Percentiles rank a stretch among this genome's conserved stretches.
phyloP scores from a whole-genome alignment of 2,888 invertebrate species.

The Platycheirus rosarum region DNA sequence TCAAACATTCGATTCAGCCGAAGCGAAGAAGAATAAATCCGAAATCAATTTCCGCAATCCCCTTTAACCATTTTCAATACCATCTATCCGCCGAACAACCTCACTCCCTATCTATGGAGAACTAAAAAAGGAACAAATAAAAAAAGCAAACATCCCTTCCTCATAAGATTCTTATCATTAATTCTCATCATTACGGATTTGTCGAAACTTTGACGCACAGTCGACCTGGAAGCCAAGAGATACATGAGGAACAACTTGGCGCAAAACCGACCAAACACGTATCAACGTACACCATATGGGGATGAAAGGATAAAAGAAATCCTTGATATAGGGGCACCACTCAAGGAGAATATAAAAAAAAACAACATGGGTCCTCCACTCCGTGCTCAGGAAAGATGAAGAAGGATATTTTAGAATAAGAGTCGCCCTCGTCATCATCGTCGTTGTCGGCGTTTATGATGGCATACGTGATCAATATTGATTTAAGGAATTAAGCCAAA shows the following conservation, averaged over 20 bases:
- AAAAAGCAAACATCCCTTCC: neutral
- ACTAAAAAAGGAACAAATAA: neutral
- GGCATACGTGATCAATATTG: conserved; percentile 70
- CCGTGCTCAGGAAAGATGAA: neutral
- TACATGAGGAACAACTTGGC: conserved; percentile 27
- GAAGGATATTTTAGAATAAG: conserved; percentile 25
- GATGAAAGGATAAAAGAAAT: neutral
- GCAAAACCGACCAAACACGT: conserved; percentile 60
- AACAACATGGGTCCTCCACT: conserved; percentile 29
- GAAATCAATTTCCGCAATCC: conserved; percentile 70
- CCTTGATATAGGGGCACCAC: neutral
- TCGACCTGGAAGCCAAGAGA: conserved; percentile 39
- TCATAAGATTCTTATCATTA: conserved; percentile 66
- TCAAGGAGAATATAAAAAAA: conserved; percentile 6
- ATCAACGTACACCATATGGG: conserved; percentile 46
- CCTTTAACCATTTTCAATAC: conserved; percentile 57
- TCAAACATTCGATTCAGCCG: conserved; percentile 20
- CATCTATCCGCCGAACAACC: neutral
- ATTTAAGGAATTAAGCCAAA: conserved; percentile 66
- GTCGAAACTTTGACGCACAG: conserved; percentile 54
- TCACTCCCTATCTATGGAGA: no score
- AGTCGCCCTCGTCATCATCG: conserved; percentile 15
- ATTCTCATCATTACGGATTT: conserved; percentile 71
- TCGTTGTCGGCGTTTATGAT: conserved; percentile 41
- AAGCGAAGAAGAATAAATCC: conserved; percentile 5